Percentiles rank a stretch among this genome's conserved stretches.
Conservation (phyloP, 1,140 invertebrate genomes). For the Ephestia elutella region DNA sequence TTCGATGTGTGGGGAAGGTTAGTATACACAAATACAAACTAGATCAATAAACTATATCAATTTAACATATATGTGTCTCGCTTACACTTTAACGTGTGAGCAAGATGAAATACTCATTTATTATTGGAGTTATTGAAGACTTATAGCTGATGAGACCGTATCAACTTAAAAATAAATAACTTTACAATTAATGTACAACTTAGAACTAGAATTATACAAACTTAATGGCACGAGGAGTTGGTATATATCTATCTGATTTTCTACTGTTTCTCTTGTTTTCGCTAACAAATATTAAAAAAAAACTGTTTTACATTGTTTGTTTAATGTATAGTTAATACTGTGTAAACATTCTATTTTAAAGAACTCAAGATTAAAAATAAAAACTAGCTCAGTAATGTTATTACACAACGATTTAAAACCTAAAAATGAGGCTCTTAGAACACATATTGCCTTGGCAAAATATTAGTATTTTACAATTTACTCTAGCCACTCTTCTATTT, state of each 20-base stretch:
- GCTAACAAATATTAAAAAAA: not conserved
- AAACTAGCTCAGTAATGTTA: no score
- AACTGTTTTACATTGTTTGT: not conserved
- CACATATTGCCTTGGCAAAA: no score
- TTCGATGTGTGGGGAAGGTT: not conserved
- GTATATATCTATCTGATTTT: not conserved
- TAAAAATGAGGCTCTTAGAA: no score
- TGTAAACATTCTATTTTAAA: no score
- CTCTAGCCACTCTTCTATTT: no score
- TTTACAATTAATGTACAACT: constrained; percentile 40
- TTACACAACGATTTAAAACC: no score
- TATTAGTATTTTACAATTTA: no score
- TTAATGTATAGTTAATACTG: no score
- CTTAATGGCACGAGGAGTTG: constrained; percentile 35
- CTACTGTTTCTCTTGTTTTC: no score
- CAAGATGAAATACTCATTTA: not conserved
- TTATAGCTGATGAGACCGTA: constrained; percentile 9
- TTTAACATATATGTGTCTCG: not conserved
- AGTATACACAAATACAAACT: constrained; percentile 7
- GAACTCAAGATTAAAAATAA: no score
- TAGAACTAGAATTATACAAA: constrained; percentile 33
- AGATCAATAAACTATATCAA: not conserved
- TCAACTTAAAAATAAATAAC: constrained; percentile 45
- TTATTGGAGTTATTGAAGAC: not conserved
- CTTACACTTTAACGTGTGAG: not conserved